A percentile compares a stretch with the other conserved stretches of the same genome.
Conservation (phyloP, 1,140 invertebrate genomes). For the Amphibalanus amphitrite region DNA sequence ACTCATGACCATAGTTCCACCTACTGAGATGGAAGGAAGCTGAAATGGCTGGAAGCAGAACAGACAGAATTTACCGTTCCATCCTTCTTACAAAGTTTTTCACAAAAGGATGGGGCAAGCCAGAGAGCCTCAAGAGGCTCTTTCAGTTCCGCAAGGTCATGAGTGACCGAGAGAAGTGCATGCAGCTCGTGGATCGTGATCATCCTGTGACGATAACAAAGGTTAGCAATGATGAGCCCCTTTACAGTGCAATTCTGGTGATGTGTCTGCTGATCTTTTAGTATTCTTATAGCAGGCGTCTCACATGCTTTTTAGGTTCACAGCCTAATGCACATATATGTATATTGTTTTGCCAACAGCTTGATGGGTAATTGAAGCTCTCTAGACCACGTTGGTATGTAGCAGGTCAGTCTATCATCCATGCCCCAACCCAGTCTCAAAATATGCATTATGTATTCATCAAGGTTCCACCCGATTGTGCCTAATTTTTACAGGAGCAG, state of each 20-base stretch:
- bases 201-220: conserved; percentile 80
- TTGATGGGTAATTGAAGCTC: background rate
- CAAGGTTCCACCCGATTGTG: background rate
- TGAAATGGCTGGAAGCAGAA: conserved; percentile 23
- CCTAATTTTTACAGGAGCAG: conserved; percentile 48
- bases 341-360: conserved; percentile 2
- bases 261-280: background rate
- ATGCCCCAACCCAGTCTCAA: background rate
- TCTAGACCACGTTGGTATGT: background rate
- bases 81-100: conserved; percentile 85
- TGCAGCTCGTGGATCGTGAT: conserved; percentile 55
- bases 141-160: conserved; percentile 79
- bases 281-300: too few relatives aligned
- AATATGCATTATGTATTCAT: background rate
- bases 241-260: background rate
- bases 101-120: conserved; percentile 88
- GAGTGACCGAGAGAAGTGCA: conserved; percentile 61
- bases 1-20: too few relatives aligned
- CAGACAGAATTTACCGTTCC: conserved; percentile 77
- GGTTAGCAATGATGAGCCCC: conserved; percentile 32
- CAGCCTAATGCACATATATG: conserved; percentile 4
- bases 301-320: background rate
- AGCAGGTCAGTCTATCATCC: background rate
- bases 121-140: conserved; percentile 71
- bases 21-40: too few relatives aligned